Evolutionary conservation across 2,797 vertebrate species (phyloP).

Genomic region (Diceros bicornis): DNA sequence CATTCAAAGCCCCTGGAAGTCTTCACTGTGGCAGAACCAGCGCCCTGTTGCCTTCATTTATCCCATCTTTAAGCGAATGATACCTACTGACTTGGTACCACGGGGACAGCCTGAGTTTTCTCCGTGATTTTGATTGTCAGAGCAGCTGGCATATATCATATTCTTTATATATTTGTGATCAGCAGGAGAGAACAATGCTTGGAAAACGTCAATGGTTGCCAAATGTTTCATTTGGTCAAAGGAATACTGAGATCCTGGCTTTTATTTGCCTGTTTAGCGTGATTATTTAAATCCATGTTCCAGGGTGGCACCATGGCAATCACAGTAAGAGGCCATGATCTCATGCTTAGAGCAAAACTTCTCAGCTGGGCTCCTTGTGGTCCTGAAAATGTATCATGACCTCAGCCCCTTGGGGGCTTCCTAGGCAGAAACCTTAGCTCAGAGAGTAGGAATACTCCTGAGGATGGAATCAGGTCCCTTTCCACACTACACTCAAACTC

Average conservation of each 20-base stretch:
- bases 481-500: not conserved
- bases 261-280: slow-evolving; percentile 3
- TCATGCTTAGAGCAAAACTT: slow-evolving; percentile 65
- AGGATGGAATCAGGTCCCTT: not conserved
- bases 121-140: slow-evolving; percentile 52
- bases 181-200: slow-evolving; percentile 40
- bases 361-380: slow-evolving; percentile 47
- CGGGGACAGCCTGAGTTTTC: not conserved
- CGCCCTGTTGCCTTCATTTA: not conserved
- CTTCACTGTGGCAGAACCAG: not conserved
- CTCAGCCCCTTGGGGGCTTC: slow-evolving; percentile 69
- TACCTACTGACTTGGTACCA: not conserved
- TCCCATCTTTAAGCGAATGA: slow-evolving; percentile 39
- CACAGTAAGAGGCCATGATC: slow-evolving; percentile 54
- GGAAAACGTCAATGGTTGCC: not conserved
- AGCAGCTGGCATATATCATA: not conserved
- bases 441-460: slow-evolving; percentile 71
- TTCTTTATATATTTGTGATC: slow-evolving; percentile 61
- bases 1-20: not conserved
- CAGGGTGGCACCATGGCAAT: not conserved
- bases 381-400: slow-evolving; percentile 69
- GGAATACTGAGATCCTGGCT: not conserved
- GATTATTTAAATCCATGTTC: slow-evolving; percentile 37
- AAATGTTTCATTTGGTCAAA: not conserved
- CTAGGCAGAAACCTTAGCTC: slow-evolving; percentile 70